Evolutionary conservation across 2,797 vertebrate species (phyloP).

Genomic region (Syngnathus acus): DNA sequence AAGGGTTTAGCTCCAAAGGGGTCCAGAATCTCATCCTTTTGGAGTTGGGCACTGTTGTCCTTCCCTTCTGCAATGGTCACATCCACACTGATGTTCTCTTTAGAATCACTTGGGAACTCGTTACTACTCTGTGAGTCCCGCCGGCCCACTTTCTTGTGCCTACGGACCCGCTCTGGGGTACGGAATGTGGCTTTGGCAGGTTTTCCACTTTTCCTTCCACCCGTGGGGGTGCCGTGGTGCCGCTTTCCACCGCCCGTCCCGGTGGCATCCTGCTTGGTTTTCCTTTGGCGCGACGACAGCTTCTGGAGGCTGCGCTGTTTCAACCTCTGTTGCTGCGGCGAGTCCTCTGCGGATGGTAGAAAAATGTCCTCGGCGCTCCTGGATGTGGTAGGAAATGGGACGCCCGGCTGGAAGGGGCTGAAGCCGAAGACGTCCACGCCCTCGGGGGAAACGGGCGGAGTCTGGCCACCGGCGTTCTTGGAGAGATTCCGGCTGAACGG

Average conservation of each 20-base stretch:
- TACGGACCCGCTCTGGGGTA: conserved; percentile 82
- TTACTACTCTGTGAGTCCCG: conserved; percentile 96
- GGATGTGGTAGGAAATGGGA: conserved; percentile 41
- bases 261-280: conserved; percentile 79
- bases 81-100: conserved; percentile 89
- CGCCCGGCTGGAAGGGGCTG: conserved; percentile 79
- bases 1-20: conserved; percentile 92
- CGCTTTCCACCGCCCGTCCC: conserved; percentile 77
- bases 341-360: conserved; percentile 74
- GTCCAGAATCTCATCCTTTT: conserved; percentile 78
- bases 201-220: conserved; percentile 76
- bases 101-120: conserved; percentile 90
- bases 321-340: conserved; percentile 77
- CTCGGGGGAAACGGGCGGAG: conserved; percentile 65
- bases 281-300: conserved; percentile 82
- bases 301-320: conserved; percentile 89
- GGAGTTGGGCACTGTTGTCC: conserved; percentile 57
- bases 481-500: conserved; percentile 83
- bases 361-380: conserved; percentile 80
- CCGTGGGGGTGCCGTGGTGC: conserved; percentile 84
- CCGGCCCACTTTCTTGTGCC: conserved; percentile 83
- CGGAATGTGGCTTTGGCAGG: conserved; percentile 82
- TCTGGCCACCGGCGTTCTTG: conserved; percentile 48
- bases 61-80: conserved; percentile 73
- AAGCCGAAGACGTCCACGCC: conserved; percentile 84